These are phyloP conservation scores for Enchytraeus crypticus DNA, from an alignment of 2,888 invertebrate genomes.

Conservation along the genomic window DNA sequence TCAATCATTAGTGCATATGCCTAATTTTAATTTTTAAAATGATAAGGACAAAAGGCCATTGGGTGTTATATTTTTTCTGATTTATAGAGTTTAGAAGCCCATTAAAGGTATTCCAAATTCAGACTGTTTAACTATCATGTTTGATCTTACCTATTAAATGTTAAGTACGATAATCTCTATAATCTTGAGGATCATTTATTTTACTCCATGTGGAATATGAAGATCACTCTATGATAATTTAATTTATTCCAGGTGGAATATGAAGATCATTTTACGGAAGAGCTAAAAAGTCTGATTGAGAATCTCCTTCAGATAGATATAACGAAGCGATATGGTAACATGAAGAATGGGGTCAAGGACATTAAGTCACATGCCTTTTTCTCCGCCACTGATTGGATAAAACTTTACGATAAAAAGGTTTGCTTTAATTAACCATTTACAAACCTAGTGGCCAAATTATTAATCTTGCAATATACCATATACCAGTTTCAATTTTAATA, in stretches of 20 bases:
- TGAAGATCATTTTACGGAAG: constrained; percentile 6
- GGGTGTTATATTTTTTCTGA: neutral
- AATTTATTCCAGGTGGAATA: constrained; percentile 9
- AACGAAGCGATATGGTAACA: constrained; percentile 11
- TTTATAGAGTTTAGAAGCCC: too few relatives aligned
- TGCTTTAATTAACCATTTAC: too few relatives aligned
- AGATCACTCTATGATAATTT: neutral
- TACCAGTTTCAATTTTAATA: neutral
- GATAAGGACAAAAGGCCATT: neutral
- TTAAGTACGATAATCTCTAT: neutral
- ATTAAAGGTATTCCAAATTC: too few relatives aligned
- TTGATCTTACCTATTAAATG: neutral
- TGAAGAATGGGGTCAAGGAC: constrained; percentile 2
- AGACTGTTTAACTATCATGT: too few relatives aligned
- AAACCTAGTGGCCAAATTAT: too few relatives aligned
- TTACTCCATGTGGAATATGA: neutral
- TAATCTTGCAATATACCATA: neutral
- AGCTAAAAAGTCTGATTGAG: constrained; percentile 8
- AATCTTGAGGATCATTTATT: neutral
- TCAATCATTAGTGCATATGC: neutral
- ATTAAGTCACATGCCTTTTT: constrained; percentile 1
- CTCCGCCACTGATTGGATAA: neutral
- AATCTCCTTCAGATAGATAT: constrained; percentile 14
- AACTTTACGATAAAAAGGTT: neutral
- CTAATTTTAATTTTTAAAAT: neutral